phyloP scores from a whole-genome alignment of 2,888 invertebrate genomes.

The Lasioglossum zephyrum region DNA sequence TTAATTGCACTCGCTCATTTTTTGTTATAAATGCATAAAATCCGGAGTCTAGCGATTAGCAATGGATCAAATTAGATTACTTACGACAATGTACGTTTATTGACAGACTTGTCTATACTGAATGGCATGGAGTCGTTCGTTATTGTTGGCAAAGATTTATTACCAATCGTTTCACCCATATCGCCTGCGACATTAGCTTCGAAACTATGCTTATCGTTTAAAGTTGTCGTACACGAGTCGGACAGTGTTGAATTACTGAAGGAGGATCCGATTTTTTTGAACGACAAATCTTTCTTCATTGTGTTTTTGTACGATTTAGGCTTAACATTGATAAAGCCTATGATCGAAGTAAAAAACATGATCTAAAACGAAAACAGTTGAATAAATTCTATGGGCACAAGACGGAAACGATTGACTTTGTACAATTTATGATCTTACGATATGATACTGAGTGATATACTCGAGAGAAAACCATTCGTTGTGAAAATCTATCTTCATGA shows the following conservation, averaged over 20 bases:
- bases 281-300: constrained; percentile 68
- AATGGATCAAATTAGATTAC: constrained; percentile 25
- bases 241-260: constrained; percentile 31
- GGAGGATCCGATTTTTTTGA: constrained; percentile 79
- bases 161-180: constrained; percentile 24
- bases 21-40: too few species aligned
- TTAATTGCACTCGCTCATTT: too few species aligned
- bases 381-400: not conserved
- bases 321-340: constrained; percentile 75
- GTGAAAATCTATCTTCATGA: constrained; percentile 63
- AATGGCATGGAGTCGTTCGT: constrained; percentile 24
- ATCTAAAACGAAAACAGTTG: constrained; percentile 68
- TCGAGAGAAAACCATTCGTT: constrained; percentile 68
- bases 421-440: constrained; percentile 70
- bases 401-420: not conserved
- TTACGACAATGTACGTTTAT: constrained; percentile 46
- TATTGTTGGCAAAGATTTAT: constrained; percentile 14
- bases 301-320: constrained; percentile 58
- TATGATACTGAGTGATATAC: constrained; percentile 73
- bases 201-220: constrained; percentile 25
- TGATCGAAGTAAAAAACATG: constrained; percentile 69
- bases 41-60: not conserved
- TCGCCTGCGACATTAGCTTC: constrained; percentile 25
- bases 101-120: constrained; percentile 13
- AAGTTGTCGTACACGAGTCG: constrained; percentile 6